Evolutionary conservation across 2,888 invertebrate species (phyloP), one percentile per base, ranked within the genome.

Genomic region (Drosophila affinis): DNA sequence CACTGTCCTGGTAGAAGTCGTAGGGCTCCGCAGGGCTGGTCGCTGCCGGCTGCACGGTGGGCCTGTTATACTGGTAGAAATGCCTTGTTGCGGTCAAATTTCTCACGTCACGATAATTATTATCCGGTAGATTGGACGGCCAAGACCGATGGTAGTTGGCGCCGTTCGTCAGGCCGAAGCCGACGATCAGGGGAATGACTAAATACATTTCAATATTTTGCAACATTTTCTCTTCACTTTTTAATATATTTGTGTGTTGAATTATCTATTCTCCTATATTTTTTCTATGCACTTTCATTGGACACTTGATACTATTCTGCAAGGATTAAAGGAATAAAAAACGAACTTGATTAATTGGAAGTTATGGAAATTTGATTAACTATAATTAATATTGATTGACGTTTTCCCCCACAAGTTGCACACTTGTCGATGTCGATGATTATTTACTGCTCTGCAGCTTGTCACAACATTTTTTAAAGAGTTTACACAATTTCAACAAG

Each of bases 401-500:
- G 14, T 54, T 54, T 46, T 5, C 14, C 39, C 6, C 29, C 18
- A 12, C 29, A 9, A 29, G 24, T 29, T 9, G 29, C 27, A 29
- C 29, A 7, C 21, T 10, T 39, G 47, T 46, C 59, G n/a, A 7
- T 56, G 60, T 32, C 12, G 49, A 17, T 60, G 49, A 18, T 60
- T 52, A 62, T 14, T 56, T 47, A 27, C 59, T 53, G 21, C 32
- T 62, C 60, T 10, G 9, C 46, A 7, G 39, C 54, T 62, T 46
- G 55, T 57, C 62, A 54, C 56, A 53, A 10, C 32, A 70, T 32
- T 76, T 62, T 60, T 57, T 7, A 39, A 39, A n/a, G 39, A 39
- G 39, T 39, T 39, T 39, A 7, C 39, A 14, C 32, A 52, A 61
- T 65, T 69, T 62, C 29, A 70, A 62, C 81, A 62, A 67, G 49